Conservation (phyloP, 1,140 invertebrate species). For the Andrena cerasifolii region DNA sequence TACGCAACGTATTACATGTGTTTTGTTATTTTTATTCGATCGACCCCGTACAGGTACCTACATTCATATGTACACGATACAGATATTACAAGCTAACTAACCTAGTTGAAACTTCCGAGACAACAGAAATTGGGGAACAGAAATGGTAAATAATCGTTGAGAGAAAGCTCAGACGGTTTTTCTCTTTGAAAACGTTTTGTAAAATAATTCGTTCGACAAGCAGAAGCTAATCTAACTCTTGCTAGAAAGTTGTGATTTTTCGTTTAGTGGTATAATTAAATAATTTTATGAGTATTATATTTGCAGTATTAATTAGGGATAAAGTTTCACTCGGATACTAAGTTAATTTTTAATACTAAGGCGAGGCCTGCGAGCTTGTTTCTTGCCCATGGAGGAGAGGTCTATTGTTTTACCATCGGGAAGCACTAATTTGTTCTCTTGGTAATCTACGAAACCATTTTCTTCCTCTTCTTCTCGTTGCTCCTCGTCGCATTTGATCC, state of each 20-base stretch:
- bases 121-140: too few relatives aligned
- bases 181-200: background rate
- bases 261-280: background rate
- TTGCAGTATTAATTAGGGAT: background rate
- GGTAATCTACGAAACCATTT: constrained; percentile 86
- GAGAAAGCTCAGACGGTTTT: too few relatives aligned
- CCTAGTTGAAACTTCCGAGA: constrained; percentile 40
- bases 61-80: constrained; percentile 53
- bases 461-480: constrained; percentile 83
- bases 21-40: constrained; percentile 59
- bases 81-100: constrained; percentile 43
- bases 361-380: constrained; percentile 85
- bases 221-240: background rate
- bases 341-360: constrained; percentile 72
- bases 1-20: constrained; percentile 35
- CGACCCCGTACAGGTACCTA: constrained; percentile 45
- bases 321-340: background rate
- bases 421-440: constrained; percentile 87
- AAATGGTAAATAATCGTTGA: too few relatives aligned
- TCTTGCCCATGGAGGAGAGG: constrained; percentile 86
- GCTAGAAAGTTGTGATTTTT: background rate
- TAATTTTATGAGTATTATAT: background rate
- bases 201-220: background rate
- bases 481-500: constrained; percentile 86
- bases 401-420: constrained; percentile 88